A percentile compares a stretch with the other conserved stretches of the same genome.
Conservation (phyloP, 2,113 vertebrate genomes). For the Thomomys bottae region DNA sequence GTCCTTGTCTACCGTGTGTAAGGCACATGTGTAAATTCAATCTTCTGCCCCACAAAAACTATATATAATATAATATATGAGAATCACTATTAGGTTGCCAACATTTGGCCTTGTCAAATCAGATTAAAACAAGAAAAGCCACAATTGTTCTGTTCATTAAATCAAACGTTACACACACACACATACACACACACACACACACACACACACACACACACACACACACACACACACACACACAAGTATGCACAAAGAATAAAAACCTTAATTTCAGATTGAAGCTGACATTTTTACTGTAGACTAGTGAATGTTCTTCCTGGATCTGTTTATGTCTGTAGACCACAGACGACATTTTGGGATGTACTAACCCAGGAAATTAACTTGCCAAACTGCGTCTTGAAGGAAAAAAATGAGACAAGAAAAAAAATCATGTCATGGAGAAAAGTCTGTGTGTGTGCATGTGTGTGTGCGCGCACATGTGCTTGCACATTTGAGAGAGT, state of each 20-base stretch:
- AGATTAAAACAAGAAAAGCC: background rate
- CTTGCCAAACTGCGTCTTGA: background rate
- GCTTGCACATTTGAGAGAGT: too few relatives aligned
- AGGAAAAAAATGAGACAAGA: background rate
- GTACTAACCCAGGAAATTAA: background rate
- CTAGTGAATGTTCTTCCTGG: background rate
- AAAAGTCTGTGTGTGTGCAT: too few relatives aligned
- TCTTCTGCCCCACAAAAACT: too few relatives aligned
- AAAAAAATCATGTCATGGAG: too few relatives aligned
- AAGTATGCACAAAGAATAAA: background rate
- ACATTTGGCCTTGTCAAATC: constrained; percentile 17
- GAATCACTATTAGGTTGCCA: background rate
- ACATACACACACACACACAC: too few relatives aligned
- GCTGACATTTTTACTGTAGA: constrained; percentile 11
- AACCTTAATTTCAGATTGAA: constrained; percentile 11
- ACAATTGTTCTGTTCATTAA: constrained; percentile 9
- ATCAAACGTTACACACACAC: background rate
- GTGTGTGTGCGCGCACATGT: too few relatives aligned
- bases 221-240: too few relatives aligned
- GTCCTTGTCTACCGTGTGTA: too few relatives aligned
- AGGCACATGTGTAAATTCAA: too few relatives aligned
- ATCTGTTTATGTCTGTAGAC: background rate
- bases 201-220: background rate
- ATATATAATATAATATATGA: background rate
- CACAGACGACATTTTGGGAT: background rate